These are phyloP conservation scores for Heloderma charlesbogerti DNA, from an alignment of 2,113 vertebrate species.

Conservation along the genomic window DNA sequence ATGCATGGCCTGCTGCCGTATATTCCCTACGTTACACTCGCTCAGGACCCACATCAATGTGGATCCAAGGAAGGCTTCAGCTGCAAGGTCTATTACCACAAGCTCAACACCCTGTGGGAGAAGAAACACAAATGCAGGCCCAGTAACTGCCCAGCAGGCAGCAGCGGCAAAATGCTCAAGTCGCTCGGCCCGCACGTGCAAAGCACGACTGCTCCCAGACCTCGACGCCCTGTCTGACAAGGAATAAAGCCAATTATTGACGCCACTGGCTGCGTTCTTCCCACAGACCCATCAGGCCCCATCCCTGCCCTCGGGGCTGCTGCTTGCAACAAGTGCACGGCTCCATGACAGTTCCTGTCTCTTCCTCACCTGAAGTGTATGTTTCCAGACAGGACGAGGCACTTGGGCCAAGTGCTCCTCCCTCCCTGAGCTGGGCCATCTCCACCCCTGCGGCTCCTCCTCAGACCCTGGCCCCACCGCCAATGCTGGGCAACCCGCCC, in stretches of 20 bases:
- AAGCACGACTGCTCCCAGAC: slow-evolving; percentile 32
- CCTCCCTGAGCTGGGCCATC: background rate
- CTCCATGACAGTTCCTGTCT: too few species aligned
- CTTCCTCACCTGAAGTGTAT: background rate
- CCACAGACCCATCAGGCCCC: background rate
- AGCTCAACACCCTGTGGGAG: slow-evolving; percentile 55
- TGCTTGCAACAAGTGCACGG: too few species aligned
- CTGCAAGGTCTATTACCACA: slow-evolving; percentile 61
- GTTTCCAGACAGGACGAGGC: background rate
- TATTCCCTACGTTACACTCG: slow-evolving; percentile 57
- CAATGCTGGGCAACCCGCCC: too few species aligned
- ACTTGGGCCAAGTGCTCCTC: background rate
- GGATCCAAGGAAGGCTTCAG: slow-evolving; percentile 70
- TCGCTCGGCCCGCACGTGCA: background rate
- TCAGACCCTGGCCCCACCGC: background rate
- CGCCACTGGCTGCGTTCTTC: background rate
- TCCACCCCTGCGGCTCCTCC: background rate
- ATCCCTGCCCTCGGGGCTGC: too few species aligned
- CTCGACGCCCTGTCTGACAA: too few species aligned
- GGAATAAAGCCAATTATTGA: slow-evolving; percentile 61
- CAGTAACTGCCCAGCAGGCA: background rate
- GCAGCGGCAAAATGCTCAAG: slow-evolving; percentile 33
- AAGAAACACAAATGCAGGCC: slow-evolving; percentile 30
- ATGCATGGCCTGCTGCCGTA: slow-evolving; percentile 50
- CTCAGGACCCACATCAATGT: slow-evolving; percentile 63